Conservation (phyloP, 2,113 vertebrate genomes). For the Chaetorhynchus papuensis region DNA sequence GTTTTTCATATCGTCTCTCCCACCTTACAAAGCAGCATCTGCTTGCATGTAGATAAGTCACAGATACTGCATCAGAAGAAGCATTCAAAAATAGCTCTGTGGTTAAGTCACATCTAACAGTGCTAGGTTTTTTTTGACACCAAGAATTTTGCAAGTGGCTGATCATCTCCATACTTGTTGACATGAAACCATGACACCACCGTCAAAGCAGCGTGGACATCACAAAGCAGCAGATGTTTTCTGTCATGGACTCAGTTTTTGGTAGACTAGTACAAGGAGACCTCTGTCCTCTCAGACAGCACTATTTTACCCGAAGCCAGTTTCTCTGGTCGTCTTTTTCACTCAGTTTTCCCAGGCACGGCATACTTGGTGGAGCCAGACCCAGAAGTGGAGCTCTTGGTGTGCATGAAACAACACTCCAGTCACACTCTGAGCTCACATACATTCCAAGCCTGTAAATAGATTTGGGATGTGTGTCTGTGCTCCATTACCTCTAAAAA, state of each 20-base stretch:
- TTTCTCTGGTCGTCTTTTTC: background rate
- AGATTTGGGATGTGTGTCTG: no score
- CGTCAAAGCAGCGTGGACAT: fast-evolving
- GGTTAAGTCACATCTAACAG: background rate
- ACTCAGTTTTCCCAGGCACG: background rate
- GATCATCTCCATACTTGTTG: background rate
- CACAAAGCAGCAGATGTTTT: background rate
- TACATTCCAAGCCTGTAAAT: background rate
- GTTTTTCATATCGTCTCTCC: background rate
- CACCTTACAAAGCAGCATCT: background rate
- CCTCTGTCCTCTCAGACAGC: background rate
- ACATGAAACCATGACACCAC: background rate
- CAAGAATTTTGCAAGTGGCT: background rate
- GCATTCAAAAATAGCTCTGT: background rate
- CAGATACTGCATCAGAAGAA: background rate
- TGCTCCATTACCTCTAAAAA: no score
- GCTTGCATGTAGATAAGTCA: background rate
- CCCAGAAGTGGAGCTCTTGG: background rate
- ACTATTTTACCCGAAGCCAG: background rate
- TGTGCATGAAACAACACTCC: fast-evolving
- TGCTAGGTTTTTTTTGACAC: background rate
- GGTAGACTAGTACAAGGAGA: background rate
- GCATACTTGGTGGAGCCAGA: background rate
- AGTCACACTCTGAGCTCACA: fast-evolving
- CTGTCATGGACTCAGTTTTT: background rate